phyloP scores from a whole-genome alignment of 2,113 vertebrate genomes.

The pig (Sus scrofa) region T2T-Sscrofa CM000815.6:132184001-132184500 shows the following conservation, averaged over 20 bases:
- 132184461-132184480: background rate
- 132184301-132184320: background rate
- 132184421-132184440: background rate
- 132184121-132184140: constrained; percentile 40
- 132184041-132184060: background rate
- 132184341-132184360: background rate
- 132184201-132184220: background rate
- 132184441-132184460: background rate
- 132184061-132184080: background rate
- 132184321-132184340: background rate
- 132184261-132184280: background rate
- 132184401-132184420: background rate
- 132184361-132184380: background rate
- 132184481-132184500: background rate
- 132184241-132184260: too few species aligned
- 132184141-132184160: background rate
- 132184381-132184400: constrained; percentile 34
- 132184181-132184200: constrained; percentile 1
- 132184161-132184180: background rate
- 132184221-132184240: background rate
- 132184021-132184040: background rate
- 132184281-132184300: background rate
- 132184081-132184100: background rate
- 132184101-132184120: background rate
- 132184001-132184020: background rate